These are phyloP conservation scores for Myripristis murdjan DNA, from an alignment of 2,797 vertebrate genomes.

Conservation along the genomic window DNA sequence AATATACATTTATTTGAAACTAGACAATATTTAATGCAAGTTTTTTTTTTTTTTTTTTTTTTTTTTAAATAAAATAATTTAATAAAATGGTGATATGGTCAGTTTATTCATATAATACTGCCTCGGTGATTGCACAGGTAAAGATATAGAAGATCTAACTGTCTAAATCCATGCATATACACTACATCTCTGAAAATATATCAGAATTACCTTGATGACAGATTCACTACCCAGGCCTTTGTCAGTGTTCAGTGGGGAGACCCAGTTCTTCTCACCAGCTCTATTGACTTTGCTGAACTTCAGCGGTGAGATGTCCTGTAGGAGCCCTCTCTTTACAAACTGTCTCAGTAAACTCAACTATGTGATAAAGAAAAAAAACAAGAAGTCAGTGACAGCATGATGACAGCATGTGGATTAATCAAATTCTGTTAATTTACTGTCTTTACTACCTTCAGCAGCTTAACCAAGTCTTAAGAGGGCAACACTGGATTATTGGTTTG, in stretches of 20 bases:
- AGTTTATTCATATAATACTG: too few relatives aligned
- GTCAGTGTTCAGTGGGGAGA: background rate
- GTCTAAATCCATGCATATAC: too few relatives aligned
- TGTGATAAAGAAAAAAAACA: conserved; percentile 11
- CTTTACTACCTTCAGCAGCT: conserved; percentile 28
- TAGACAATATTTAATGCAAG: too few relatives aligned
- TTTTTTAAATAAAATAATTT: too few relatives aligned
- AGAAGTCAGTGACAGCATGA: conserved; percentile 8
- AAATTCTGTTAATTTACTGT: too few relatives aligned
- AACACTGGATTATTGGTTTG: conserved; percentile 29
- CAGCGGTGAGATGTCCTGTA: background rate
- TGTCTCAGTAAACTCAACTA: conserved; percentile 23
- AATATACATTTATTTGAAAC: too few relatives aligned
- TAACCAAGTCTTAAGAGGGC: conserved; percentile 26
- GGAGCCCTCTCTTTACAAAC: background rate
- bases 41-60: too few relatives aligned
- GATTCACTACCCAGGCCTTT: background rate
- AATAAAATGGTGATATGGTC: too few relatives aligned
- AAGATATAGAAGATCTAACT: too few relatives aligned
- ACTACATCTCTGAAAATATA: too few relatives aligned
- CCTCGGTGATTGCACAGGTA: too few relatives aligned
- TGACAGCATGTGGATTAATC: too few relatives aligned
- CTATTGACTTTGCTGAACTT: background rate
- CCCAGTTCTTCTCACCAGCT: background rate
- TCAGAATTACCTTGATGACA: background rate